Evolutionary conservation across 2,888 invertebrate species (phyloP), one percentile per base, ranked within the genome.

Genomic region (Heterodera filipjevi): DNA sequence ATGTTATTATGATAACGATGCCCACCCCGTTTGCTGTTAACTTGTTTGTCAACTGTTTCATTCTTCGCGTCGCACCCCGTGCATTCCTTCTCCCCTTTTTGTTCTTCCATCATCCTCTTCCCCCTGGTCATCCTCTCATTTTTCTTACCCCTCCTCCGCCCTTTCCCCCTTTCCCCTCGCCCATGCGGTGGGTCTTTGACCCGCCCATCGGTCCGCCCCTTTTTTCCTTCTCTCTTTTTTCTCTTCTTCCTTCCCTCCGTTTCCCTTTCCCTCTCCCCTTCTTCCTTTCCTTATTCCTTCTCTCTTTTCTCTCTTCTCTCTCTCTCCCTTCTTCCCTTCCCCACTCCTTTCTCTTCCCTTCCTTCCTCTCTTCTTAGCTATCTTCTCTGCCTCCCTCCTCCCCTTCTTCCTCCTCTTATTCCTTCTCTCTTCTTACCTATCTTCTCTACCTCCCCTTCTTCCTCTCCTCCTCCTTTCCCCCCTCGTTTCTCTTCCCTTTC

Each of bases 71-170:
- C 39, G 39, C 12, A 53, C 49, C 10, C 27, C 3, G n/a, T n/a
- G n/a, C 59, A 59, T 59, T 59, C 27, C 59, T 59, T 59, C 59
- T 12, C 6, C n/a, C 59, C n/a, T n/a, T 32, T 27, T 71, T 32
- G 32, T 35, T 32, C 71, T 46, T 53, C 71, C 71, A 5, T 49
- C 71, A 27, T 30, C 53, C 46, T 39, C 39, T 30, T 71, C 71
- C 46, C 12, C 16, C 49, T n/a, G 2, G 33, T 14, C 71, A 32
- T 32, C 32, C 53, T 35, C 35, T 19, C 32, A 14, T 35, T 30
- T 33, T 35, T 35, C 35, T 35, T 71, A 30, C 3, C 30, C 53
- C 32, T 32, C 44, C 6, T 71, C 27, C 49, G 12, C 16, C 33
- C 44, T 5, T 27, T 35, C 71, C 59, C 59, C n/a, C 59, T n/a